Evolutionary conservation across 2,888 invertebrate genomes (phyloP).

Genomic region (Eumacrocentrus americanus): DNA sequence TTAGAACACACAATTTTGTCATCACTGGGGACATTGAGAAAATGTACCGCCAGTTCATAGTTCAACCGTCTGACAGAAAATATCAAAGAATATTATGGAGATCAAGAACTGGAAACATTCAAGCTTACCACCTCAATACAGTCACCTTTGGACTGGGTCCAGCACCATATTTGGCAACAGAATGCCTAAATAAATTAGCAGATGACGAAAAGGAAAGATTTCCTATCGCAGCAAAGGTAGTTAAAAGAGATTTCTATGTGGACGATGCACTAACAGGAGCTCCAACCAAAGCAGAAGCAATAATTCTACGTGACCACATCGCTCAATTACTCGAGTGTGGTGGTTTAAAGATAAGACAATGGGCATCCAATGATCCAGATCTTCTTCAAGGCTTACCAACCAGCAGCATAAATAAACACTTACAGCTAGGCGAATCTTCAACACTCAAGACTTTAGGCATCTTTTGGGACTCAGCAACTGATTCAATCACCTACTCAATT

Average conservation of each 20-base stretch:
- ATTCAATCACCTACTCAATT: slow-evolving; percentile 28
- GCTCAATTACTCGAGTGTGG: slow-evolving; percentile 18
- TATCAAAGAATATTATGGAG: slow-evolving; percentile 29
- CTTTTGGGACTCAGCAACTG: slow-evolving; percentile 26
- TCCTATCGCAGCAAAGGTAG: slow-evolving; percentile 18
- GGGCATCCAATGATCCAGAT: slow-evolving; percentile 26
- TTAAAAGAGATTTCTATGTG: slow-evolving; percentile 31
- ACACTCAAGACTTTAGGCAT: slow-evolving; percentile 27
- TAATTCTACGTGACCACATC: slow-evolving; percentile 17
- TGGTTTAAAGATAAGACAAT: slow-evolving; percentile 28
- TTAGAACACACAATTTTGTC: slow-evolving; percentile 21
- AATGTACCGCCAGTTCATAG: slow-evolving; percentile 32
- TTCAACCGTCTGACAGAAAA: slow-evolving; percentile 24
- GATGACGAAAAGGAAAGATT: slow-evolving; percentile 28
- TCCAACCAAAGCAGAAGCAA: slow-evolving; percentile 15
- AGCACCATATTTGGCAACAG: slow-evolving; percentile 29
- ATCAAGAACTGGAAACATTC: not conserved
- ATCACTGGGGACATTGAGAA: slow-evolving; percentile 31
- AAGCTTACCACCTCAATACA: slow-evolving; percentile 19
- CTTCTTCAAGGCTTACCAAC: slow-evolving; percentile 2
- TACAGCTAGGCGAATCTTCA: slow-evolving; percentile 8
- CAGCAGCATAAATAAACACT: not conserved
- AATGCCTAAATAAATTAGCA: slow-evolving; percentile 19
- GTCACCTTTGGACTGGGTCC: slow-evolving; percentile 26
- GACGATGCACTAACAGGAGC: slow-evolving; percentile 33